Base-by-base conservation (phyloP, 2,113 vertebrate species). In the Corynorhinus townsendii region DNA sequence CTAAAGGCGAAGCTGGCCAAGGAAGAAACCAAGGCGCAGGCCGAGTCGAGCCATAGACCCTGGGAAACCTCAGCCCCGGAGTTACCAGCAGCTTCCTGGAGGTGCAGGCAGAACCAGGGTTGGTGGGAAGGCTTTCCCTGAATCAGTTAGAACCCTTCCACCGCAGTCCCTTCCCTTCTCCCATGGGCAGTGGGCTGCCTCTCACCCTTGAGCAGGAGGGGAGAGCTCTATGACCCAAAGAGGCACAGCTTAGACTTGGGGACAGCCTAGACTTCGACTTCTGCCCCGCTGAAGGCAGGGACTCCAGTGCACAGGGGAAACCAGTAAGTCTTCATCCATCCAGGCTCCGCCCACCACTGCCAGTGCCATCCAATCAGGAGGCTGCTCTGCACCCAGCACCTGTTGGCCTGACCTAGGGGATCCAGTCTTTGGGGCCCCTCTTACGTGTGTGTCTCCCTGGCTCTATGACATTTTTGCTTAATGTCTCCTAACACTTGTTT, bases 241-340 rank as follows among this genome's bases (percentile, higher is more conserved):
- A 82, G 68, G 82, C 26, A 17, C 76, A 90, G 19, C 33, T 72
- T 28, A 43, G 33, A 11, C 22, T 8, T 75, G 45, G 24, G 26
- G 19, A 35, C n/a, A 87, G 16, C 20, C 73, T 45, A 45, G 28
- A 15, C 17, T 6, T 79, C 30, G 24, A 22, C 5, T 7, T 17
- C 20, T 16, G 40, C 8, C 14, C 73, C 38, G 14, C 15, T 26
- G 54, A 52, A 87, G n/a, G n/a, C 12, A 45, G 71, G 3, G 47
- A 14, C 16, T 49, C 30, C 4, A 2, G 9, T 3, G 8, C 59
- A 66, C 71, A 28, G 7, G 24, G n/a, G 76, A 80, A 22, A n/a
- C 64, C 28, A 10, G 73, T 5, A 2, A 7, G 30, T 49, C 49
- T 7, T 0, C 30, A 5, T 16, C 20, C 0, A 0, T 33, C 35